Evolutionary conservation across 2,888 invertebrate species (phyloP), one percentile per base, ranked within the genome.

Genomic region (Chirona hameri): DNA sequence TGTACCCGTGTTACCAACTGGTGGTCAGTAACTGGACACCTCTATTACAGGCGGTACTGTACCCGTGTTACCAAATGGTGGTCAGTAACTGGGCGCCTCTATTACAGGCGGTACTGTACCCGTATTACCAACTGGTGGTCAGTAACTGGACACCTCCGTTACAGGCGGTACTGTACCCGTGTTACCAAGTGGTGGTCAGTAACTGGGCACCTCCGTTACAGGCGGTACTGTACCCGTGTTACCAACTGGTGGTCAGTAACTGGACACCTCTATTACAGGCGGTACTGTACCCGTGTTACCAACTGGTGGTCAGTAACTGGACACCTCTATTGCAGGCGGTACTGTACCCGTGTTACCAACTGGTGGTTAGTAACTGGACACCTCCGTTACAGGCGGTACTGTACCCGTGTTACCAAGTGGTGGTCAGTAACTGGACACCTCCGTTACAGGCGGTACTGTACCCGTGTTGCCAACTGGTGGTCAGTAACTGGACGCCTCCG

Each of bases 1-100:
- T 91, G 9, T 94, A 93, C 91, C 94, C 94, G 3, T 91, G 93
- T 4, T 93, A 94, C 93, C 93, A 94, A 87, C 90, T 92, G 46
- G 90, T 95, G 89, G 93, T 93, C 84, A 93, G 93, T 0, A 91
- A 92, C 85, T 95, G 95, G 95, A 93, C 95, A 82, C 95, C 95
- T 24, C 93, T n/a, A n/a, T 52, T 24, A 4, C 81, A 85, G 85
- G 85, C 84, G 14, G 84, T 85, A 52, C 89, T 91, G 9, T 94
- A 93, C 91, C 94, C 94, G 3, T 91, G 93, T 4, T 93, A 94
- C 93, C 93, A 94, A 87, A 90, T 92, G 46, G 90, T 95, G 89
- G 93, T 93, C 84, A 93, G 93, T 0, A 91, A 92, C 85, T 95
- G 95, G 95, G 93, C 95, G 82, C 95, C 95, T 24, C 93, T n/a